Evolutionary conservation across 1,140 invertebrate genomes (phyloP).

Genomic region (Brachionus calyciflorus): DNA sequence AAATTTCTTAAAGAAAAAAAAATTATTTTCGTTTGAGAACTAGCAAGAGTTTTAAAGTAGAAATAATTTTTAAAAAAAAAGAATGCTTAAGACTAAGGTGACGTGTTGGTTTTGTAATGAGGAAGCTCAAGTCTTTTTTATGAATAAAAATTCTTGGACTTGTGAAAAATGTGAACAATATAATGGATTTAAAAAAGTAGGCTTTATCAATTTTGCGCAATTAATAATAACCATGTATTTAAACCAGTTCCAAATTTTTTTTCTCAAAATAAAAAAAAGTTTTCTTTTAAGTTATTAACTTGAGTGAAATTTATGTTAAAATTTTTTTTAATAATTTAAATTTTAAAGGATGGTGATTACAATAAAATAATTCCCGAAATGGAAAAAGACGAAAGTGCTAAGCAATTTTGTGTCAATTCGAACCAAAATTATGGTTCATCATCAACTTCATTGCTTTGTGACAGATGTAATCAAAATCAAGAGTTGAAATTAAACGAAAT

Average conservation of each 20-base stretch:
- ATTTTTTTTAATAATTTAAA: too few relatives aligned
- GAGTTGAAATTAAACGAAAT: slow-evolving; percentile 37
- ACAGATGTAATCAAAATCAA: slow-evolving; percentile 22
- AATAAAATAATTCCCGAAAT: slow-evolving; percentile 41
- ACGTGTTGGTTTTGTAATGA: slow-evolving; percentile 46
- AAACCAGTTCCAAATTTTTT: too few relatives aligned
- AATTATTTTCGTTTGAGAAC: neutral
- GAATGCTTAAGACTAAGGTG: slow-evolving; percentile 42
- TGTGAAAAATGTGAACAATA: slow-evolving; percentile 42
- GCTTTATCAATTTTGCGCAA: neutral
- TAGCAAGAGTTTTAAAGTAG: too few relatives aligned
- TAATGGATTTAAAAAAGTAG: slow-evolving; percentile 43
- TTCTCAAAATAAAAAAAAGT: too few relatives aligned
- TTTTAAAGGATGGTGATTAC: slow-evolving; percentile 29
- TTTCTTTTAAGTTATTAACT: too few relatives aligned
- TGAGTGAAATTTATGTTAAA: too few relatives aligned
- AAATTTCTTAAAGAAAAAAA: neutral
- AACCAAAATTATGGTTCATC: neutral
- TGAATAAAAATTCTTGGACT: slow-evolving; percentile 47
- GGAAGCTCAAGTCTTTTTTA: slow-evolving; percentile 24
- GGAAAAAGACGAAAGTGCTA: slow-evolving; percentile 9
- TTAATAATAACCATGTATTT: neutral
- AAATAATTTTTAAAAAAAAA: too few relatives aligned
- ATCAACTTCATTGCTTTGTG: neutral
- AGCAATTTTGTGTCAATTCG: slow-evolving; percentile 15